These are phyloP conservation scores for Dipodomys stephensi DNA, from an alignment of 2,113 vertebrate genomes.

Conservation along the genomic window DNA sequence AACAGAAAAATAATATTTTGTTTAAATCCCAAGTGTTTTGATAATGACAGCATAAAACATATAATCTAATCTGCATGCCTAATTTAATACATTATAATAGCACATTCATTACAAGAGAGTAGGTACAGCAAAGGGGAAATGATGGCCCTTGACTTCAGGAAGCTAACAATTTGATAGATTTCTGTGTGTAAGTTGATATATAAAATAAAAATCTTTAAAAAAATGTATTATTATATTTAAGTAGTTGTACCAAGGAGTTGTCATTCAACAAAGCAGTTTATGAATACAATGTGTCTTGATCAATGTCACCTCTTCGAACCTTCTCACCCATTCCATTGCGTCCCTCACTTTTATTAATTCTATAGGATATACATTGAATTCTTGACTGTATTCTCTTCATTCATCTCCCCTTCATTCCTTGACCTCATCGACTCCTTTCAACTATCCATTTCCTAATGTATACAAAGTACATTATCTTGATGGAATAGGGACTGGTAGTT, in stretches of 20 bases:
- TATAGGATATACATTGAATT: too few relatives aligned
- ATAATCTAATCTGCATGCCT: conserved; percentile 9
- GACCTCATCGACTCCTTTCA: too few relatives aligned
- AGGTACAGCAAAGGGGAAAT: neutral
- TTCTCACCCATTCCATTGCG: too few relatives aligned
- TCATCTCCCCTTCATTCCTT: too few relatives aligned
- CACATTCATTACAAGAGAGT: neutral
- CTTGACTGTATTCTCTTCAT: too few relatives aligned
- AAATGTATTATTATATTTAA: too few relatives aligned
- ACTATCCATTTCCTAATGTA: neutral
- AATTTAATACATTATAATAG: conserved; percentile 14
- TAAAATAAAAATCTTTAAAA: neutral
- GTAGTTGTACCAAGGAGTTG: too few relatives aligned
- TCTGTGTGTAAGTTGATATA: neutral
- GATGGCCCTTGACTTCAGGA: neutral
- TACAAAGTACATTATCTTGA: neutral
- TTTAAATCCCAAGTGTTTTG: conserved; percentile 29
- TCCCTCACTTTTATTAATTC: too few relatives aligned
- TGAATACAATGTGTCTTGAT: too few relatives aligned
- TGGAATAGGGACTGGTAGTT: neutral
- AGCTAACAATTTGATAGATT: neutral
- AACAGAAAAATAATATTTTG: conserved; percentile 54
- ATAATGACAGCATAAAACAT: neutral
- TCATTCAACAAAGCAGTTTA: too few relatives aligned
- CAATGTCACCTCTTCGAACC: too few relatives aligned